Evolutionary conservation across 2,797 vertebrate species (phyloP).

Genomic region (Silurus aristotelis): DNA sequence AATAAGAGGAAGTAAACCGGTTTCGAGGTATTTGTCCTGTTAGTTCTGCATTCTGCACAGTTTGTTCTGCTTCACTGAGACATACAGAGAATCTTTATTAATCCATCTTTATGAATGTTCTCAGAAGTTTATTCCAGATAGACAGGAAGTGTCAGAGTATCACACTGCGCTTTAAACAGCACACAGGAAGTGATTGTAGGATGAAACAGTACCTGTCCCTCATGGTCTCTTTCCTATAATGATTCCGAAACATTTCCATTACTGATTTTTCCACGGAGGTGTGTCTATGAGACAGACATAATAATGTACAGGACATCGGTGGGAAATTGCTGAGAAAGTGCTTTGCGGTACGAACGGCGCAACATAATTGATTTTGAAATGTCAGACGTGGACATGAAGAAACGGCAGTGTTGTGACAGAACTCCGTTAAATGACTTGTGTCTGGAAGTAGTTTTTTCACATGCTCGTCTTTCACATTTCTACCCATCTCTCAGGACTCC

Average conservation of each 20-base stretch:
- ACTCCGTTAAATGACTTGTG: background rate
- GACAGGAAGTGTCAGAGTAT: too few relatives aligned
- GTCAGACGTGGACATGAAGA: background rate
- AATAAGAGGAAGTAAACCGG: too few relatives aligned
- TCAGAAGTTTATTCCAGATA: too few relatives aligned
- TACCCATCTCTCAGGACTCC: slow-evolving; percentile 80
- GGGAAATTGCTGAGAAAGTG: background rate
- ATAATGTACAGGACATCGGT: background rate
- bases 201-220: background rate
- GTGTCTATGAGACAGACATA: background rate
- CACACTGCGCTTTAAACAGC: too few relatives aligned
- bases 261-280: background rate
- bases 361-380: slow-evolving; percentile 4
- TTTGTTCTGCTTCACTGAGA: background rate
- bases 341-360: too few relatives aligned
- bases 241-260: background rate
- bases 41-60: background rate
- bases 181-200: too few relatives aligned
- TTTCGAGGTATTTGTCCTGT: background rate
- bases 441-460: background rate
- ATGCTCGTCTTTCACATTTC: background rate
- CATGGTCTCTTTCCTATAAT: background rate
- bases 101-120: too few relatives aligned
- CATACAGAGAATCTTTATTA: too few relatives aligned
- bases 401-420: background rate